Conservation (phyloP, 2,113 vertebrate species). For the Xenus cinereus region DNA sequence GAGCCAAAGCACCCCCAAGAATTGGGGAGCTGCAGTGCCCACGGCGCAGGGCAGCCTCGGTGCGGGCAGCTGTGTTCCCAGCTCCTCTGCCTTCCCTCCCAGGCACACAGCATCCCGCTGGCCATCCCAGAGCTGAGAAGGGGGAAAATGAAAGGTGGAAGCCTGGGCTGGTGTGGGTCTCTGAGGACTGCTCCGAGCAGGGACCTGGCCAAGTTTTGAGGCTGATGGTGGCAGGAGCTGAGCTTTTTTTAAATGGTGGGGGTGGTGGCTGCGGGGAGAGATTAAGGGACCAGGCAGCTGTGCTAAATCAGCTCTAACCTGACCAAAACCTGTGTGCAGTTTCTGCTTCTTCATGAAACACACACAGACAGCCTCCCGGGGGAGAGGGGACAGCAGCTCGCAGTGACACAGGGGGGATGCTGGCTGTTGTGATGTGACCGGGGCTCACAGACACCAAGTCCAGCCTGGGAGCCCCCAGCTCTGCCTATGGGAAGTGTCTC, state of each 20-base stretch:
- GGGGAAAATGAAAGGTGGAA: neutral
- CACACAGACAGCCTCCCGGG: neutral
- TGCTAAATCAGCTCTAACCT: neutral
- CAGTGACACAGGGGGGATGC: neutral
- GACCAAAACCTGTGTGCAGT: neutral
- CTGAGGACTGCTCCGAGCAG: neutral
- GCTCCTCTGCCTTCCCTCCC: neutral
- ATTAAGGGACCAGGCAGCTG: neutral
- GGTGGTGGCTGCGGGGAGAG: neutral
- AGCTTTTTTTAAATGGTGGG: neutral
- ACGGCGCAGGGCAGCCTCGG: neutral
- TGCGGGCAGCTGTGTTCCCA: neutral
- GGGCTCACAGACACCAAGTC: neutral
- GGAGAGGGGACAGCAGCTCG: neutral
- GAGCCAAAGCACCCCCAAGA: neutral
- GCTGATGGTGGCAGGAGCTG: neutral
- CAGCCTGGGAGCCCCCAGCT: neutral
- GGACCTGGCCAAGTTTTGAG: neutral
- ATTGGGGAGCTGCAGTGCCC: neutral
- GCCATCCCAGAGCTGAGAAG: neutral
- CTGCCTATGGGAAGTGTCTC: neutral
- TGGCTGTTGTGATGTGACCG: neutral
- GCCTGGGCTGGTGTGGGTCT: neutral
- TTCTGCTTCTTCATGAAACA: neutral
- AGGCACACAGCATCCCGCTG: neutral